Evolutionary conservation across 35 echinoderm and acorn worm species (phyloP).

Genomic region (Holothuria glaberrima): DNA sequence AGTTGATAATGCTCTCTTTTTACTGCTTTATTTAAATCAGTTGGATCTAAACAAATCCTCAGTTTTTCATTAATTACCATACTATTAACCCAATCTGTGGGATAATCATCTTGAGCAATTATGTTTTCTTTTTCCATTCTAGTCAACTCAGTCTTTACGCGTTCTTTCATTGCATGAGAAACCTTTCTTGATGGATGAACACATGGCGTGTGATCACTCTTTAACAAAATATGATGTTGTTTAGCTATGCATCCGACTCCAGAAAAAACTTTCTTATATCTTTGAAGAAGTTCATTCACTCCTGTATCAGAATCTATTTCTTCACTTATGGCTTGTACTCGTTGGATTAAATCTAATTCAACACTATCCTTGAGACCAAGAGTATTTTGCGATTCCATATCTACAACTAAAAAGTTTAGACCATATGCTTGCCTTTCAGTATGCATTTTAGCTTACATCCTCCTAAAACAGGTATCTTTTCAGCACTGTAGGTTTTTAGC

Average conservation of each 20-base stretch:
- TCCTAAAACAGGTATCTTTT: slow-evolving; percentile 52
- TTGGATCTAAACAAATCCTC: slow-evolving; percentile 81
- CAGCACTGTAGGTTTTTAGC: slow-evolving; percentile 35
- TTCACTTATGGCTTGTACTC: background rate
- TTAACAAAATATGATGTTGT: slow-evolving; percentile 17
- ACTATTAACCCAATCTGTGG: slow-evolving; percentile 78
- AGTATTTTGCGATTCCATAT: slow-evolving; percentile 47
- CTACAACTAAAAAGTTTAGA: slow-evolving; percentile 30
- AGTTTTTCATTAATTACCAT: slow-evolving; percentile 75
- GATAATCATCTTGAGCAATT: slow-evolving; percentile 55
- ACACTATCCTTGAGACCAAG: slow-evolving; percentile 13
- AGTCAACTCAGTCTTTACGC: slow-evolving; percentile 25
- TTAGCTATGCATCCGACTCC: background rate
- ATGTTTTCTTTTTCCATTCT: slow-evolving; percentile 41
- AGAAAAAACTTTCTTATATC: slow-evolving; percentile 22
- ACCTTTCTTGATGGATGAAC: slow-evolving; percentile 55
- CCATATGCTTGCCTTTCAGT: background rate
- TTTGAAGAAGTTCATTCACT: background rate
- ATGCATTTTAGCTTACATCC: slow-evolving; percentile 18
- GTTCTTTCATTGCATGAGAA: slow-evolving; percentile 9
- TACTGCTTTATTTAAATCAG: slow-evolving; percentile 73
- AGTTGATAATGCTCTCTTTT: slow-evolving; percentile 76
- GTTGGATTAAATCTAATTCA: slow-evolving; percentile 22
- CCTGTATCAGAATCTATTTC: background rate
- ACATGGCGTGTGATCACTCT: background rate